phyloP scores from a whole-genome alignment of 2,888 invertebrate genomes.

The Latheticus oryzae region DNA sequence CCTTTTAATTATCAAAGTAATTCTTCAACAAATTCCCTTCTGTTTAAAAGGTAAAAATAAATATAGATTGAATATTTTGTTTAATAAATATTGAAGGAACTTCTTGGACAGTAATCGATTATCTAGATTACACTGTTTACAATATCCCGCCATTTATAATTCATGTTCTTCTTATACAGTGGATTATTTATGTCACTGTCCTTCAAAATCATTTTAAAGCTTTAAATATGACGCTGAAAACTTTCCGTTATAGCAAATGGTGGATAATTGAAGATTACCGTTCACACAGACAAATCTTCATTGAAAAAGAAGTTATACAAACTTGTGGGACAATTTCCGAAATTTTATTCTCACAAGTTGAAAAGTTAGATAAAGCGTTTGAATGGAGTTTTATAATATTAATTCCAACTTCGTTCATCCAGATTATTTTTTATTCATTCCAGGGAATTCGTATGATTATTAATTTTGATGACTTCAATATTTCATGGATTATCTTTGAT shows the following conservation, averaged over 20 bases:
- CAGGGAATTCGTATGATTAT: conserved; percentile 33
- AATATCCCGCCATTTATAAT: conserved; percentile 30
- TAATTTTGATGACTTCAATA: conserved; percentile 13
- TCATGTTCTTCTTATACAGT: conserved; percentile 34
- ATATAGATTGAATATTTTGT: conserved; percentile 1
- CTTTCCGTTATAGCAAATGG: conserved; percentile 18
- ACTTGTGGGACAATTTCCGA: conserved; percentile 41
- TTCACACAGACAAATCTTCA: background rate
- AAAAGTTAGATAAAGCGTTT: conserved; percentile 34
- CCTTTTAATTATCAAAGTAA: conserved; percentile 3
- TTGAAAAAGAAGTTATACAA: no score
- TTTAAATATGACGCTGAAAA: conserved; percentile 40
- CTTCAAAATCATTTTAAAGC: conserved; percentile 33
- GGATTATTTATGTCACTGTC: conserved; percentile 39
- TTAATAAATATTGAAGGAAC: conserved; percentile 17
- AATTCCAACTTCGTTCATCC: conserved; percentile 38
- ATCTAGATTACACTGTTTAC: conserved; percentile 26
- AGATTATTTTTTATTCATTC: conserved; percentile 40
- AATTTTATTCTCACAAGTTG: conserved; percentile 29
- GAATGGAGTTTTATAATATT: conserved; percentile 41
- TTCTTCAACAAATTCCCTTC: conserved; percentile 20
- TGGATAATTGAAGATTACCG: conserved; percentile 30
- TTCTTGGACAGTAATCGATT: conserved; percentile 12
- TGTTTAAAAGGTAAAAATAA: conserved; percentile 4
- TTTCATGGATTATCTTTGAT: conserved; percentile 30